phyloP scores from a whole-genome alignment of 2,888 invertebrate genomes.

The Apoda limacodes region DNA sequence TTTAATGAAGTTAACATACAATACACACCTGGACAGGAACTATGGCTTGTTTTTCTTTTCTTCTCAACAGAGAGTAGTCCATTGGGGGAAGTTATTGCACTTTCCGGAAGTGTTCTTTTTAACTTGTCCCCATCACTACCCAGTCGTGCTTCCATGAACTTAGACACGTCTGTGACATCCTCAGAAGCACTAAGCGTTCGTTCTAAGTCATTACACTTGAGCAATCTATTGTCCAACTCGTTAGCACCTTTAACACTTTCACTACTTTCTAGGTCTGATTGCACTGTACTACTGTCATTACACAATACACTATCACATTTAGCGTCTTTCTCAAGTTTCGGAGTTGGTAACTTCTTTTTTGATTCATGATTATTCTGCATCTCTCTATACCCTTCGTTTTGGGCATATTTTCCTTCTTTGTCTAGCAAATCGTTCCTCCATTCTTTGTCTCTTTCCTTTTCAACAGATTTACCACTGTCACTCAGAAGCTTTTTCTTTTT shows the following conservation, averaged over 20 bases:
- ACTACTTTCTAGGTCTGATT: conserved; percentile 42
- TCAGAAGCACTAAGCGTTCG: conserved; percentile 54
- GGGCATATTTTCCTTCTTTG: conserved; percentile 65
- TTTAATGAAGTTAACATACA: too few relatives aligned
- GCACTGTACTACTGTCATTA: conserved; percentile 48
- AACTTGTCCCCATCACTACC: conserved; percentile 11
- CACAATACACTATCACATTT: conserved; percentile 50
- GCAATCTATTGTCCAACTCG: conserved; percentile 47
- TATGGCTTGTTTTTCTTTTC: conserved; percentile 72
- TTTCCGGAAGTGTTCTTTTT: conserved; percentile 12
- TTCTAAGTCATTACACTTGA: conserved; percentile 50
- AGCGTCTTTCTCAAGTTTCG: conserved; percentile 43
- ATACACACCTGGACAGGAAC: conserved; percentile 63
- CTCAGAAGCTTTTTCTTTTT: conserved; percentile 56
- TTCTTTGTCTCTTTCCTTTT: conserved; percentile 61
- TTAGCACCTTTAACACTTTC: conserved; percentile 47
- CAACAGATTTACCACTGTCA: conserved; percentile 36
- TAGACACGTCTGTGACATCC: conserved; percentile 22
- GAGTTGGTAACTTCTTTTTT: conserved; percentile 57
- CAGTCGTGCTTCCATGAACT: conserved; percentile 18
- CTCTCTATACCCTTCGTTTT: conserved; percentile 66
- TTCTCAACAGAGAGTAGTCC: conserved; percentile 73
- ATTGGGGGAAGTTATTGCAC: conserved; percentile 65
- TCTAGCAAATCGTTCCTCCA: conserved; percentile 70
- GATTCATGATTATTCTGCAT: conserved; percentile 46